phyloP scores from a whole-genome alignment of 1,140 invertebrate genomes.

The Cotesia typhae region DNA sequence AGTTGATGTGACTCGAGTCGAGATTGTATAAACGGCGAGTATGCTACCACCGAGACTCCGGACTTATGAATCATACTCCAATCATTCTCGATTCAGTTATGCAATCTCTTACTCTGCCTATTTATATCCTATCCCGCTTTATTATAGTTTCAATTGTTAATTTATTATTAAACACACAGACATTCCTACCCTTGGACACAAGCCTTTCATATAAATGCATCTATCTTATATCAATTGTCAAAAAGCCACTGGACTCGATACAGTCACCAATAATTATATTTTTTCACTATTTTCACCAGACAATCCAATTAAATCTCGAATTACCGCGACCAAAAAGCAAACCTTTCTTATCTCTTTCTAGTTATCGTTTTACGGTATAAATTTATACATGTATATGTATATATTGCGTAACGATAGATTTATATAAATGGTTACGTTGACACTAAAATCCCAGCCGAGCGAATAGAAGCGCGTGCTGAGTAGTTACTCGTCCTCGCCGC shows the following conservation, averaged over 20 bases:
- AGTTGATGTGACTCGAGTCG: not conserved
- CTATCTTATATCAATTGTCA: too few relatives aligned
- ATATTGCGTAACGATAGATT: constrained; percentile 64
- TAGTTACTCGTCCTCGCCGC: constrained; percentile 20
- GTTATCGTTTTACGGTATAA: constrained; percentile 38
- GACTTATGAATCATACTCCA: constrained; percentile 42
- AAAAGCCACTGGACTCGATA: too few relatives aligned
- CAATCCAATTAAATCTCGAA: not conserved
- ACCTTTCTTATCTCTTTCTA: constrained; percentile 48
- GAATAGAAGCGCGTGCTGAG: constrained; percentile 22
- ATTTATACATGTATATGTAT: constrained; percentile 21
- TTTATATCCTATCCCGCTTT: constrained; percentile 13
- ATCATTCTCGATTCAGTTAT: constrained; percentile 42
- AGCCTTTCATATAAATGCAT: too few relatives aligned
- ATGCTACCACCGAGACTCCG: constrained; percentile 27
- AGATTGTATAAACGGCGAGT: constrained; percentile 32
- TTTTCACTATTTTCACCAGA: too few relatives aligned
- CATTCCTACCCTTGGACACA: too few relatives aligned
- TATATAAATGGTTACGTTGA: constrained; percentile 69
- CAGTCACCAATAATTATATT: too few relatives aligned
- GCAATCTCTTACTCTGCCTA: constrained; percentile 34
- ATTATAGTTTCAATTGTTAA: not conserved
- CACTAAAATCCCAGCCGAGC: constrained; percentile 54
- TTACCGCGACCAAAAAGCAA: constrained; percentile 38
- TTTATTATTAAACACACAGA: too few relatives aligned